Base-by-base conservation (phyloP, 1,140 invertebrate genomes). In the Eueides isabella region DNA sequence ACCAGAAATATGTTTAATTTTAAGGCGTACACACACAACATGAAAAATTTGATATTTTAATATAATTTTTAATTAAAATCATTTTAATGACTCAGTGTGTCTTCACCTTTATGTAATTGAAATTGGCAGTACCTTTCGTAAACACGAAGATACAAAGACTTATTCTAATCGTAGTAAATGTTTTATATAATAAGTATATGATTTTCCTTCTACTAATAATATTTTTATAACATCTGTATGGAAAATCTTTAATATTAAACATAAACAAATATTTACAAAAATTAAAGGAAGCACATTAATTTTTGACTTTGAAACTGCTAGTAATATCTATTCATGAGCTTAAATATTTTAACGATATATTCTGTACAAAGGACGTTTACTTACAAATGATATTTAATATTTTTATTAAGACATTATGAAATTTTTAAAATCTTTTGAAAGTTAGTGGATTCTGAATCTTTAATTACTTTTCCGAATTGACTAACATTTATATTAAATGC, bases 241-340 rank as follows among this genome's bases (percentile, higher is more conserved):
- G 65, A 73, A 73, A 73, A 73, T 73, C 72, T 73, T 38, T 63
- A 38, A 44, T 48, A 35, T 63, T 67, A 67, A 48, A 19, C 5
- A 63, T 29, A 61, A 33, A 19, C 44, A 29, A 73, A n/a, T 68
- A 64, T 64, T 74, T 74, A 74, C 72, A 74, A 29, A 62, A 70
- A 41, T 65, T 16, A 65, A 67, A 73, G 30, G 71, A 67, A 67
- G 65, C 65, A 67, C 63, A 65, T 19, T 41, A 33, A 67, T 61
- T 35, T 68, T 35, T 35, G 23, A 68, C 26, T 68, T 61, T 26
- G 19, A 33, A 14, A 68, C 67, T 2, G 48, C 31, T 26, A 55
- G 55, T 29, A 61, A 31, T 28, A 68, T 61, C 29, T 35, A 67
- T 19, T 33, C 16, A 33, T 26, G 48, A 23, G 23, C 23, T 48